Conservation (phyloP, 2,888 invertebrate species). For the Nipponacmea schrenckii region DNA sequence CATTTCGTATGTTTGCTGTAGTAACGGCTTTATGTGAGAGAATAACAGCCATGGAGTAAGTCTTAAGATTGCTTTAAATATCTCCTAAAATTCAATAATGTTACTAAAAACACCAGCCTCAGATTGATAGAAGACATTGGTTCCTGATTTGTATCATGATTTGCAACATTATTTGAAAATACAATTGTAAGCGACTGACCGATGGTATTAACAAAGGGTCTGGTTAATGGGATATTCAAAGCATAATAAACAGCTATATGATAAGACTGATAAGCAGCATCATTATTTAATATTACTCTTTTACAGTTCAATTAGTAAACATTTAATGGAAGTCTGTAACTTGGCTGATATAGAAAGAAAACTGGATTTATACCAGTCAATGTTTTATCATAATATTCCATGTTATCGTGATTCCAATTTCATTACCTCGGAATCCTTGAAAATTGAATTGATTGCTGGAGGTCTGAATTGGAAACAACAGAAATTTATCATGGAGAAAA, state of each 20-base stretch:
- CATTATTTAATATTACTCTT: no score
- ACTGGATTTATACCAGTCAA: slow-evolving; percentile 59
- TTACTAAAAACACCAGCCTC: no score
- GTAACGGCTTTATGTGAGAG: slow-evolving; percentile 61
- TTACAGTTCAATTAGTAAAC: slow-evolving; percentile 53
- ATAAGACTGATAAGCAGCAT: no score
- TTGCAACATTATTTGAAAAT: no score
- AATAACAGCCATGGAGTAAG: slow-evolving; percentile 65
- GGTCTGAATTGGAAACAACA: slow-evolving; percentile 63
- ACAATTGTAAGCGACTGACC: no score
- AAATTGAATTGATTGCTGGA: slow-evolving; percentile 63
- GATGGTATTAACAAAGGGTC: no score
- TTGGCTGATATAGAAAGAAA: slow-evolving; percentile 62
- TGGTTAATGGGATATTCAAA: no score
- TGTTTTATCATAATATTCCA: slow-evolving; percentile 58
- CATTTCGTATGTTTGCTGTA: slow-evolving; percentile 65
- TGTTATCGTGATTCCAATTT: slow-evolving; percentile 57
- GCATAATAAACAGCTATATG: no score
- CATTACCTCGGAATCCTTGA: slow-evolving; percentile 60
- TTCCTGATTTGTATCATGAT: no score
- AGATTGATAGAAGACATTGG: no score
- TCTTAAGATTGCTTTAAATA: no score
- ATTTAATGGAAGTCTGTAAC: slow-evolving; percentile 59
- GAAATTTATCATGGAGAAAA: slow-evolving; percentile 56
- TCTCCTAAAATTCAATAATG: background rate